A percentile compares a stretch with the other conserved stretches of the same genome.
phyloP scores from a whole-genome alignment of 1,140 invertebrate species.

The Chironomus tepperi region DNA sequence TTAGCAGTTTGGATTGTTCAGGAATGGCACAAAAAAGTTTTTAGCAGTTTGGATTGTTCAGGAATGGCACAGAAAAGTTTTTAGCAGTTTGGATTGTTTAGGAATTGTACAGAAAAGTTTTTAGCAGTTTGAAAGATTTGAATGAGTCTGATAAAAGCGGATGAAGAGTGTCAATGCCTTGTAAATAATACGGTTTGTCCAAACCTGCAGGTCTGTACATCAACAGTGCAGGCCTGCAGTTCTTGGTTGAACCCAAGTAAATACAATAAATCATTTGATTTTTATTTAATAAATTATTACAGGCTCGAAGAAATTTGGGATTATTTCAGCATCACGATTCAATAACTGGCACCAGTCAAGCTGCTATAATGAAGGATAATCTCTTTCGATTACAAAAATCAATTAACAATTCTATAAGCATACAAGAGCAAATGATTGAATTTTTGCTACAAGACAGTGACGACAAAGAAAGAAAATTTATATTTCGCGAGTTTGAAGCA shows the following conservation, averaged over 20 bases:
- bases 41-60: too few relatives aligned
- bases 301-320: constrained; percentile 66
- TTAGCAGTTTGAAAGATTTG: too few relatives aligned
- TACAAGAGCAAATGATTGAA: constrained; percentile 67
- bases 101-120: too few relatives aligned
- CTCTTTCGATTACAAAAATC: constrained; percentile 80
- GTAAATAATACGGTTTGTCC: too few relatives aligned
- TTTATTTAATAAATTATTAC: constrained; percentile 29
- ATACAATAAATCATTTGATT: neutral
- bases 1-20: too few relatives aligned
- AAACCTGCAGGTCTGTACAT: too few relatives aligned
- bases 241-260: neutral
- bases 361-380: constrained; percentile 78
- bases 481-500: constrained; percentile 56
- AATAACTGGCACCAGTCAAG: constrained; percentile 89
- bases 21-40: too few relatives aligned
- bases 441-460: constrained; percentile 48
- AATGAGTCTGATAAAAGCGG: too few relatives aligned
- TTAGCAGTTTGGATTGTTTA: too few relatives aligned
- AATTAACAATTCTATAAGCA: constrained; percentile 61
- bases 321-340: constrained; percentile 96
- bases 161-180: too few relatives aligned
- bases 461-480: constrained; percentile 37
- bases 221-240: neutral
- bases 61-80: too few relatives aligned